These are phyloP conservation scores for Geotrypetes seraphini DNA, from an alignment of 2,797 vertebrate genomes.

Conservation along the genomic window DNA sequence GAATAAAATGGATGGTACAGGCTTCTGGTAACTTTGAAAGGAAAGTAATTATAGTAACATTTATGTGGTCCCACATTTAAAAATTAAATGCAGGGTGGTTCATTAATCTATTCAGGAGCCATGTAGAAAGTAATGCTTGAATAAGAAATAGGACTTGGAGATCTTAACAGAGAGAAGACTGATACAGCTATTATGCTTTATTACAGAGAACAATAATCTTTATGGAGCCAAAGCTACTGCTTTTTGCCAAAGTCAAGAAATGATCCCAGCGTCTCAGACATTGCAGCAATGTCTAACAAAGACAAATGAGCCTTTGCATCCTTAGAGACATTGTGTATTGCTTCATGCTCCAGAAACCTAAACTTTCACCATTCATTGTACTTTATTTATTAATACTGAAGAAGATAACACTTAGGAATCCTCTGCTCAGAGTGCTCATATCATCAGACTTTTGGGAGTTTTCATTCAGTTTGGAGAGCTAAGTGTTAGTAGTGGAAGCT, in stretches of 20 bases:
- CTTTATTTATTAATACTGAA: slow-evolving; percentile 29
- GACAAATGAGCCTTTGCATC: slow-evolving; percentile 19
- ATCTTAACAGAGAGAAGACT: too few species aligned
- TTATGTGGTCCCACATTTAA: too few species aligned
- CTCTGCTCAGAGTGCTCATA: slow-evolving; percentile 2
- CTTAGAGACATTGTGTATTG: slow-evolving; percentile 3
- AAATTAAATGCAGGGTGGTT: neutral
- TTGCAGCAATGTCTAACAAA: slow-evolving; percentile 8
- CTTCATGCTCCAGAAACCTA: neutral
- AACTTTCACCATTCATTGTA: slow-evolving; percentile 12
- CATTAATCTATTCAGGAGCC: too few species aligned
- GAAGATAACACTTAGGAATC: neutral
- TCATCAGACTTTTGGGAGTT: slow-evolving; percentile 1
- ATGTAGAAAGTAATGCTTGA: too few species aligned
- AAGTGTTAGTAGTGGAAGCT: too few species aligned
- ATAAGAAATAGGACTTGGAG: slow-evolving; percentile 11
- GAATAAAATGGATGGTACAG: too few species aligned
- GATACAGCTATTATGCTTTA: slow-evolving; percentile 20
- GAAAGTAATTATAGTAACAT: too few species aligned
- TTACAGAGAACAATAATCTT: slow-evolving; percentile 15
- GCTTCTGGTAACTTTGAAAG: too few species aligned
- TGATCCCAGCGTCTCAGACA: neutral
- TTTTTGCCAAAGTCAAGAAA: slow-evolving; percentile 4
- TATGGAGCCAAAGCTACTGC: slow-evolving; percentile 18
- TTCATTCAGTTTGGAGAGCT: neutral